A percentile compares a stretch with the other conserved stretches of the same genome.
These are phyloP conservation scores for Megaceryle alcyon DNA, from an alignment of 2,797 vertebrate genomes.

Conservation along the genomic window DNA sequence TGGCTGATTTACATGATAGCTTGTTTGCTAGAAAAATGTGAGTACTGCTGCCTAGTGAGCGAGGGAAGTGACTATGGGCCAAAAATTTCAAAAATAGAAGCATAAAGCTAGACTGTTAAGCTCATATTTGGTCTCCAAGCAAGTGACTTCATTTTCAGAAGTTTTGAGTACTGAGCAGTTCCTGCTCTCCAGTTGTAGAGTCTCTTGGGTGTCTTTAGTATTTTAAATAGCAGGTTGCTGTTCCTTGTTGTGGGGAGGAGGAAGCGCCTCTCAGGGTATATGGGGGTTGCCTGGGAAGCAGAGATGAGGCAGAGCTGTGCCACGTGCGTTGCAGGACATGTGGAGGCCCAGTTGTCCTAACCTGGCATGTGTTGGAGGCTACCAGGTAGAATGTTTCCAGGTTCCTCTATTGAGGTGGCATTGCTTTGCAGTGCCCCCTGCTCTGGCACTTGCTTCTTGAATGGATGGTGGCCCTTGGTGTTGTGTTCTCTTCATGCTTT, in stretches of 20 bases:
- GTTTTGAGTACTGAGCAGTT: neutral
- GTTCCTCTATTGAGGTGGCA: neutral
- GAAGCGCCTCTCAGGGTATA: neutral
- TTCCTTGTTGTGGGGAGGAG: neutral
- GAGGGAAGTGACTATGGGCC: neutral
- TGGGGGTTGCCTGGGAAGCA: neutral
- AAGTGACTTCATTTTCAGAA: conserved; percentile 55
- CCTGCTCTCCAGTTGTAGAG: neutral
- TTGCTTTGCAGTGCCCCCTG: neutral
- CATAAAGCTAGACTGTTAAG: conserved; percentile 31
- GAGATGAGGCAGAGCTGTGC: neutral
- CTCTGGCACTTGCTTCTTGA: neutral
- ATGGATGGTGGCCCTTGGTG: neutral
- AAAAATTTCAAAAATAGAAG: conserved; percentile 39
- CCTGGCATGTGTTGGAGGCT: neutral
- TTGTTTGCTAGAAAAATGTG: conserved; percentile 42
- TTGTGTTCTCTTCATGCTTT: neutral
- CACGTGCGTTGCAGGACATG: neutral
- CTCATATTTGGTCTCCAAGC: conserved; percentile 34
- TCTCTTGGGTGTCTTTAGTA: neutral
- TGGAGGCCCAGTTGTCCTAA: neutral
- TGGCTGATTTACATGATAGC: conserved; percentile 48
- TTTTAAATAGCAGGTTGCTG: neutral
- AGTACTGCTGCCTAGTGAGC: conserved; percentile 7
- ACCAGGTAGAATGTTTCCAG: neutral